A percentile compares a stretch with the other conserved stretches of the same genome.
Evolutionary conservation across 2,888 invertebrate genomes (phyloP).

Genomic region (Axea sp.): DNA sequence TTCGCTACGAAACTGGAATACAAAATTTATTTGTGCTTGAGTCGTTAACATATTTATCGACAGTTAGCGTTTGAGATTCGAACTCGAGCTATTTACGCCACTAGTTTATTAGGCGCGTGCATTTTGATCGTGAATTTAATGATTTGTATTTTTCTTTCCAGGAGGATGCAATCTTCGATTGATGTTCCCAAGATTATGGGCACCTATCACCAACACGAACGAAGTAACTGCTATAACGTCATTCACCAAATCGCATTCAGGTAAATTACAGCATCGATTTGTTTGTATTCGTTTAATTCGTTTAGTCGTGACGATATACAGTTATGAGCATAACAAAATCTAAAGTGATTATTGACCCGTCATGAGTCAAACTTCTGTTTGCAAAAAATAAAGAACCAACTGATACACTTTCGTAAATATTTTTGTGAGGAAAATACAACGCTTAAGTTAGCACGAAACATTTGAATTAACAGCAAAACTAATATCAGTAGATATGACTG

Average conservation of each 20-base stretch:
- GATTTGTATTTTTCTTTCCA: conserved; percentile 65
- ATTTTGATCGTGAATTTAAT: conserved; percentile 29
- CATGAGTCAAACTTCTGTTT: too few relatives aligned
- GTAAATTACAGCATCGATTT: conserved; percentile 63
- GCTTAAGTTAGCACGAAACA: too few relatives aligned
- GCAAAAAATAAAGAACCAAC: too few relatives aligned
- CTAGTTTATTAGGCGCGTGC: conserved; percentile 31
- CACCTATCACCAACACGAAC: conserved; percentile 73
- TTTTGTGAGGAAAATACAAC: too few relatives aligned
- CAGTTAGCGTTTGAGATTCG: conserved; percentile 57
- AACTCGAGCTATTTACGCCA: conserved; percentile 24
- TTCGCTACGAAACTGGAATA: conserved; percentile 76
- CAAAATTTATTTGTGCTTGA: conserved; percentile 73
- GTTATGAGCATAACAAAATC: too few relatives aligned
- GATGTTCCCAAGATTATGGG: conserved; percentile 78
- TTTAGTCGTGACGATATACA: too few relatives aligned
- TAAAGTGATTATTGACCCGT: too few relatives aligned
- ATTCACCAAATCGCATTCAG: conserved; percentile 75
- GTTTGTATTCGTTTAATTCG: conserved; percentile 7
- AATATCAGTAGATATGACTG: too few relatives aligned
- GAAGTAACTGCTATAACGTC: conserved; percentile 74
- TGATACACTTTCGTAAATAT: too few relatives aligned
- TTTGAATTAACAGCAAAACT: too few relatives aligned
- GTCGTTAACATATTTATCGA: conserved; percentile 66
- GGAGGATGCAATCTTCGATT: conserved; percentile 77